Percentiles rank a stretch among this genome's conserved stretches.
Conservation (phyloP, 2,113 vertebrate genomes). For the Aramus guarauna region DNA sequence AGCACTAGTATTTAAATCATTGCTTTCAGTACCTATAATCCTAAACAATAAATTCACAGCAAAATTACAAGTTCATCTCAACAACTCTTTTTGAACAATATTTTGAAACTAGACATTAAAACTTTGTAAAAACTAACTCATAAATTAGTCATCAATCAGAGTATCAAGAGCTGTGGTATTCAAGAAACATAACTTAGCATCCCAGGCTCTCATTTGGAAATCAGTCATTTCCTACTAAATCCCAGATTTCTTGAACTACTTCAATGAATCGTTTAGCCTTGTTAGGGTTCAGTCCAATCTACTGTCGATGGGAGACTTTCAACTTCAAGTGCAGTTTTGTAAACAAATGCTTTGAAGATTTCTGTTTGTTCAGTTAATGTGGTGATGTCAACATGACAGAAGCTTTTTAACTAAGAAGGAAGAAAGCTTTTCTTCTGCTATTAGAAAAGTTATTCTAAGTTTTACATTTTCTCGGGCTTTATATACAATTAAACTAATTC, state of each 20-base stretch:
- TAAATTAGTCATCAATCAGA: neutral
- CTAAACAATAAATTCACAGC: neutral
- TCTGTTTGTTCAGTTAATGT: neutral
- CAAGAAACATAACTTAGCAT: neutral
- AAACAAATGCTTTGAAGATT: neutral
- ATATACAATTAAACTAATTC: conserved; percentile 49
- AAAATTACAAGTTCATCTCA: neutral
- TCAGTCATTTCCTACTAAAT: neutral
- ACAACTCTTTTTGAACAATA: neutral
- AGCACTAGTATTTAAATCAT: neutral
- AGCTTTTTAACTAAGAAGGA: neutral
- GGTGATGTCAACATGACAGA: neutral
- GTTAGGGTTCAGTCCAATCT: neutral
- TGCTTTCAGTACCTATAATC: neutral
- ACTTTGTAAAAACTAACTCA: neutral
- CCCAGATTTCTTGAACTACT: neutral
- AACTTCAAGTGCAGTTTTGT: neutral
- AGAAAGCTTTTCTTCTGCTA: neutral
- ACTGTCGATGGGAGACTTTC: neutral
- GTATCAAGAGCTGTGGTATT: neutral
- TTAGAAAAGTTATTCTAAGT: neutral
- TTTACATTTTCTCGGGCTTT: neutral
- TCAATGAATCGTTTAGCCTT: neutral
- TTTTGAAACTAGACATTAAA: neutral
- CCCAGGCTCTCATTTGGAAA: neutral